A percentile compares a stretch with the other conserved stretches of the same genome.
Evolutionary conservation across 2,888 invertebrate genomes (phyloP).

Genomic region (Synergus japonicus): DNA sequence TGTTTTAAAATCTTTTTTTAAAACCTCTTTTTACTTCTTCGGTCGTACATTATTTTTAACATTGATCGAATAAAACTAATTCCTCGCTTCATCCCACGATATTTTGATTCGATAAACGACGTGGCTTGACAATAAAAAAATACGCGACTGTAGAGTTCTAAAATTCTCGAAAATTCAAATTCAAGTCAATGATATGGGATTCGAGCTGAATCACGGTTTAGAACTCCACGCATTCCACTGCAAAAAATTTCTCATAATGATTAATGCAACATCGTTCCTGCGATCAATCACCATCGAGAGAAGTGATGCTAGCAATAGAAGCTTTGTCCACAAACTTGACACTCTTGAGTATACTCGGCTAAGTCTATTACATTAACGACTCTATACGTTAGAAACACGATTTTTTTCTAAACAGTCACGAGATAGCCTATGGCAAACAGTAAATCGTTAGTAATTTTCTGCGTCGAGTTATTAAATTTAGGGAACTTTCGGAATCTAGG

Average conservation of each 20-base stretch:
- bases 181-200: not conserved
- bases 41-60: conserved; percentile 30
- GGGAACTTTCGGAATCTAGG: conserved; percentile 32
- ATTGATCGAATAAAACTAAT: conserved; percentile 20
- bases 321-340: conserved; percentile 22
- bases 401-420: conserved; percentile 69
- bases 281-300: conserved; percentile 17
- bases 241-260: too few species aligned
- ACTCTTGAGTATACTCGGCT: conserved; percentile 50
- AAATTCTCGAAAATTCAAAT: not conserved
- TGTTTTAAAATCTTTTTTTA: not conserved
- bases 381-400: conserved; percentile 64
- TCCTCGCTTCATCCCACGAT: conserved; percentile 1
- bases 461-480: conserved; percentile 42
- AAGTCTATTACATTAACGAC: conserved; percentile 64
- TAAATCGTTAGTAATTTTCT: conserved; percentile 56
- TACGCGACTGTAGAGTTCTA: not conserved
- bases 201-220: not conserved
- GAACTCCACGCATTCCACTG: too few species aligned
- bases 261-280: conserved; percentile 10
- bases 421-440: conserved; percentile 65
- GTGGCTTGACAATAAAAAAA: conserved; percentile 1
- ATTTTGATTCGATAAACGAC: conserved; percentile 29
- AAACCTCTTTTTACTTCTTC: conserved; percentile 2
- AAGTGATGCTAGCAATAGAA: conserved; percentile 10